Percentiles rank a stretch among this genome's conserved stretches.
Conservation (phyloP, 2,113 vertebrate genomes). For the Grammomys dolichurus region DNA sequence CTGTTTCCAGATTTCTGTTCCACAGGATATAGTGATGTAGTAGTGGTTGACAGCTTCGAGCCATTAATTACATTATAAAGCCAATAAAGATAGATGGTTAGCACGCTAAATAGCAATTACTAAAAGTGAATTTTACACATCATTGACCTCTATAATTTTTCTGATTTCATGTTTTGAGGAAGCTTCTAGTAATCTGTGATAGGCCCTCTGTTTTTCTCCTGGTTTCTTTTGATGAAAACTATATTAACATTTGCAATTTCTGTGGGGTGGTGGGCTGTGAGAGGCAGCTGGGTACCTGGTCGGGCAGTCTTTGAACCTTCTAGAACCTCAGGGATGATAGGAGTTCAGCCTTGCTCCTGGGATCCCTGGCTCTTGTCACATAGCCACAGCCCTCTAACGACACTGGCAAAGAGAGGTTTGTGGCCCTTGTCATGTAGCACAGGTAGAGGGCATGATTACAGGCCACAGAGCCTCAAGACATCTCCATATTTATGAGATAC, state of each 20-base stretch:
- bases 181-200: not conserved
- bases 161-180: not conserved
- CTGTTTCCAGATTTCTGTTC: not conserved
- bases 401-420: no score
- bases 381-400: no score
- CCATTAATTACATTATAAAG: not conserved
- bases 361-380: no score
- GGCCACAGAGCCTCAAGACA: no score
- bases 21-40: not conserved
- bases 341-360: no score
- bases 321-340: no score
- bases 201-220: not conserved
- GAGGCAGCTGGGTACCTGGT: no score
- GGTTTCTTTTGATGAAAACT: not conserved
- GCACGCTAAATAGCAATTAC: not conserved
- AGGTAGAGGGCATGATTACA: no score
- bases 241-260: not conserved
- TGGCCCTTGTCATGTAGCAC: no score
- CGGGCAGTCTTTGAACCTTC: no score
- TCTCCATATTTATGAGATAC: no score
- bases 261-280: no score
- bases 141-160: not conserved
- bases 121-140: not conserved
- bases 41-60: not conserved
- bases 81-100: not conserved